Evolutionary conservation across 2,888 invertebrate species (phyloP).

Genomic region (Cordylochernes scorpioides): DNA sequence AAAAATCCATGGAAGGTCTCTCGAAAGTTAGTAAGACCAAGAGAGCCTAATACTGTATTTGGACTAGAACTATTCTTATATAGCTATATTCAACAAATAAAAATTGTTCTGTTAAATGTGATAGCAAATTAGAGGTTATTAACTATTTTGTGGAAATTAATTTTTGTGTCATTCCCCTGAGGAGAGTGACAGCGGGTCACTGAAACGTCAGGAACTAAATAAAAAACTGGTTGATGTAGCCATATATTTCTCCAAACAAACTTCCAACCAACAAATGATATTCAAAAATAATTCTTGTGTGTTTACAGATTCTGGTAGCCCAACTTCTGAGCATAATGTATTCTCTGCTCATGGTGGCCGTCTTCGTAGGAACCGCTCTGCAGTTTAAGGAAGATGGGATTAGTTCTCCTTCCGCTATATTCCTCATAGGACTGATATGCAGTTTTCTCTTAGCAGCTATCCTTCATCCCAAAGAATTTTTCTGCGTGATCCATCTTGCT

Average conservation of each 20-base stretch:
- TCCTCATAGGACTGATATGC: slow-evolving; percentile 72
- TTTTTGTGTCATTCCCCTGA: too few species aligned
- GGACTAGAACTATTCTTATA: too few species aligned
- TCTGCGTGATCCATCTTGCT: slow-evolving; percentile 68
- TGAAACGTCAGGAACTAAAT: too few species aligned
- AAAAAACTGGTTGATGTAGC: too few species aligned
- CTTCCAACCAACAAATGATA: neutral
- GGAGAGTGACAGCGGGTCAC: too few species aligned
- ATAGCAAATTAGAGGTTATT: too few species aligned
- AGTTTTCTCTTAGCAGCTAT: slow-evolving; percentile 89
- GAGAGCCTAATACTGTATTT: too few species aligned
- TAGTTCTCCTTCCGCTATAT: slow-evolving; percentile 89
- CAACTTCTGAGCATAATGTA: slow-evolving; percentile 86
- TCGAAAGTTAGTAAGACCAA: too few species aligned
- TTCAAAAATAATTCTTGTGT: slow-evolving; percentile 1
- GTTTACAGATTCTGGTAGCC: slow-evolving; percentile 54
- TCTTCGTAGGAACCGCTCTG: slow-evolving; percentile 86
- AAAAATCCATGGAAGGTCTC: too few species aligned
- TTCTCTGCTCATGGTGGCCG: slow-evolving; percentile 97
- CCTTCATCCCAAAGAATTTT: slow-evolving; percentile 90
- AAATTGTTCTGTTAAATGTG: too few species aligned
- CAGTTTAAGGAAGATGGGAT: slow-evolving; percentile 91
- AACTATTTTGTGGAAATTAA: too few species aligned
- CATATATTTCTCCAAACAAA: neutral
- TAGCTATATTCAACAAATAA: too few species aligned